These are phyloP conservation scores for Chondrosia reniformis DNA, from an alignment of 37 sponge, comb jelly and placozoan species.

Conservation along the genomic window DNA sequence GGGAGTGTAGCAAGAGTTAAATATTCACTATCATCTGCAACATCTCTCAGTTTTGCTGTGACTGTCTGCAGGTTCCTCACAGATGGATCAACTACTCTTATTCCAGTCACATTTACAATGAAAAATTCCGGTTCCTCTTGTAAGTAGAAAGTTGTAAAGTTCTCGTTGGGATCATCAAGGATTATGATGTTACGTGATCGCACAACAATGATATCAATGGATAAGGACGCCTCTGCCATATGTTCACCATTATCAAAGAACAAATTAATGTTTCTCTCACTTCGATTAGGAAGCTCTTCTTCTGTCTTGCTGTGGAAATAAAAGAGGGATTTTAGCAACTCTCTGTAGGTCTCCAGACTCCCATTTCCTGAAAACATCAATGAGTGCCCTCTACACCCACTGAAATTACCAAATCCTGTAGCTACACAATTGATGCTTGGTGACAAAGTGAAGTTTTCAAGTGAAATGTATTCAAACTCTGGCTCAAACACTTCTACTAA, in stretches of 20 bases:
- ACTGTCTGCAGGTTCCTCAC: constrained; percentile 39
- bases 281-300: constrained; percentile 46
- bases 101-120: neutral
- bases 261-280: constrained; percentile 44
- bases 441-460: constrained; percentile 23
- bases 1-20: constrained; percentile 2
- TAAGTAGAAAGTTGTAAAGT: constrained; percentile 43
- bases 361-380: constrained; percentile 42
- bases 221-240: constrained; percentile 22
- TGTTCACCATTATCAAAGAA: constrained; percentile 35
- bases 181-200: constrained; percentile 51
- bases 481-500: constrained; percentile 48
- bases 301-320: constrained; percentile 48
- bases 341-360: constrained; percentile 21
- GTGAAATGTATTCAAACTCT: constrained; percentile 37
- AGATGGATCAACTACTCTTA: constrained; percentile 50
- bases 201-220: constrained; percentile 45
- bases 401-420: no score
- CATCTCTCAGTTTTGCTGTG: constrained; percentile 42
- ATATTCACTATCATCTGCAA: constrained; percentile 30
- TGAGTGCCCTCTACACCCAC: constrained; percentile 31
- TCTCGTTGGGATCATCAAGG: constrained; percentile 52
- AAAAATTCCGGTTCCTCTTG: constrained; percentile 26
- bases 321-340: constrained; percentile 31
- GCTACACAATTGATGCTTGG: constrained; percentile 16